Percentiles rank a stretch among this genome's conserved stretches.
These are phyloP conservation scores for Pelecanus crispus DNA, from an alignment of 2,113 vertebrate species.

Conservation along the genomic window DNA sequence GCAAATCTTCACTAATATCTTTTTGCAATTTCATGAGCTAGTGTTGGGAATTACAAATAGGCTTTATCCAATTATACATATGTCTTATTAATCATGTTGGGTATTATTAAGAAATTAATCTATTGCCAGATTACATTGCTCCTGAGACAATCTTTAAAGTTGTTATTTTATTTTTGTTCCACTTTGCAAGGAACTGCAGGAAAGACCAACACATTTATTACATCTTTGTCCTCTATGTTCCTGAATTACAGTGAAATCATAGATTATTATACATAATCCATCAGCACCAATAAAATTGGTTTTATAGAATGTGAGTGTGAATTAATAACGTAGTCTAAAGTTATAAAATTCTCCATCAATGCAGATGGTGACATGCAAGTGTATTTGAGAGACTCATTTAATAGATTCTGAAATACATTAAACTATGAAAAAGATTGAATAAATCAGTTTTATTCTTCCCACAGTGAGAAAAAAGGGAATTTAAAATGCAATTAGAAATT, in stretches of 20 bases:
- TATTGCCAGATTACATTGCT: background rate
- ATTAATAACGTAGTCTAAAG: conserved; percentile 3
- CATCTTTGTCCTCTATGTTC: background rate
- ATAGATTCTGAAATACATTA: background rate
- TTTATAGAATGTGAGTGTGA: conserved; percentile 15
- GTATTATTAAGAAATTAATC: background rate
- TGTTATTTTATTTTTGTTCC: background rate
- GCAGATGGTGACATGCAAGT: background rate
- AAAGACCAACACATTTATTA: background rate
- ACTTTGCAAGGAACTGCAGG: background rate
- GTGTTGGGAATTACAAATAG: background rate
- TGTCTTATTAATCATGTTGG: background rate
- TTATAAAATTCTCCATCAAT: conserved; percentile 22
- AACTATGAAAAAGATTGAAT: background rate
- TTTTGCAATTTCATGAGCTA: background rate
- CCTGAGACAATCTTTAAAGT: background rate
- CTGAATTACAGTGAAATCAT: background rate
- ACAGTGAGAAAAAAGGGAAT: background rate
- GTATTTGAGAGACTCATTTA: background rate
- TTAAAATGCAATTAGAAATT: background rate
- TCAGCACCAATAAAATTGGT: conserved; percentile 10
- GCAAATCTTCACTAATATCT: background rate
- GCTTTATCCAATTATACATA: background rate
- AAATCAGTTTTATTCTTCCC: background rate
- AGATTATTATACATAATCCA: conserved; percentile 4